phyloP scores from a whole-genome alignment of 2,113 vertebrate genomes.

The Gymnobelideus leadbeateri region DNA sequence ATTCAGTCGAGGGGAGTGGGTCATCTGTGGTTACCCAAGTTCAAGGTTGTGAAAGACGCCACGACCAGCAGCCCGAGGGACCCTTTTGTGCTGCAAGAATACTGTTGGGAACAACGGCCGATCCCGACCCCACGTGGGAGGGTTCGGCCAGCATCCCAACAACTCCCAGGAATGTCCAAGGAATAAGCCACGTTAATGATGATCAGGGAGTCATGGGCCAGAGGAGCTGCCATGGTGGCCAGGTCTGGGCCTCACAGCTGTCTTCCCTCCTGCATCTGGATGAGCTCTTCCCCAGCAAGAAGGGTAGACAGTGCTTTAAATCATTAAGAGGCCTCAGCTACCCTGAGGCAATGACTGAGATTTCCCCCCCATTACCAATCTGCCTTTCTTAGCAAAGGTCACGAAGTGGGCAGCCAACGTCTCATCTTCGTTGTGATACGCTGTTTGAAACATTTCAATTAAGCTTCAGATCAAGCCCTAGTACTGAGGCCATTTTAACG shows the following conservation, averaged over 20 bases:
- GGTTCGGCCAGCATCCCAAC: not conserved
- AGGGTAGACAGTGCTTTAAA: slow-evolving; percentile 65
- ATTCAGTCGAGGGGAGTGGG: slow-evolving; percentile 41
- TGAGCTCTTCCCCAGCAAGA: slow-evolving; percentile 68
- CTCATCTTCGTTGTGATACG: slow-evolving; percentile 88
- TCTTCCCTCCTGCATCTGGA: slow-evolving; percentile 45
- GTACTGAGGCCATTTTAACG: slow-evolving; percentile 86
- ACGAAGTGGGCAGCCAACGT: slow-evolving; percentile 84
- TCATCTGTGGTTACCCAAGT: slow-evolving; percentile 74
- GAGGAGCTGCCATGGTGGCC: slow-evolving; percentile 9
- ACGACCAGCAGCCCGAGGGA: slow-evolving; percentile 9
- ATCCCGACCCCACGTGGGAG: rapidly evolving
- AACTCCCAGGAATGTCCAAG: not conserved
- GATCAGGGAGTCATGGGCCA: rapidly evolving
- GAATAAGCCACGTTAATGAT: slow-evolving; percentile 11
- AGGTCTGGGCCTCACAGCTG: slow-evolving; percentile 44
- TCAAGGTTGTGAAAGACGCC: slow-evolving; percentile 75
- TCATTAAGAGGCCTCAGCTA: slow-evolving; percentile 83
- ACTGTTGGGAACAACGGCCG: slow-evolving; percentile 43
- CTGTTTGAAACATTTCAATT: slow-evolving; percentile 89
- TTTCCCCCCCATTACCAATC: slow-evolving; percentile 83
- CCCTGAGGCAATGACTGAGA: slow-evolving; percentile 83
- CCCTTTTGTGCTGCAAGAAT: slow-evolving; percentile 49
- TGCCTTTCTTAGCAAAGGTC: slow-evolving; percentile 85
- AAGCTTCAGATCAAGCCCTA: slow-evolving; percentile 87